A percentile compares a stretch with the other conserved stretches of the same genome.
phyloP scores from a whole-genome alignment of 2,888 invertebrate species.

The Phytoseiulus persimilis region DNA sequence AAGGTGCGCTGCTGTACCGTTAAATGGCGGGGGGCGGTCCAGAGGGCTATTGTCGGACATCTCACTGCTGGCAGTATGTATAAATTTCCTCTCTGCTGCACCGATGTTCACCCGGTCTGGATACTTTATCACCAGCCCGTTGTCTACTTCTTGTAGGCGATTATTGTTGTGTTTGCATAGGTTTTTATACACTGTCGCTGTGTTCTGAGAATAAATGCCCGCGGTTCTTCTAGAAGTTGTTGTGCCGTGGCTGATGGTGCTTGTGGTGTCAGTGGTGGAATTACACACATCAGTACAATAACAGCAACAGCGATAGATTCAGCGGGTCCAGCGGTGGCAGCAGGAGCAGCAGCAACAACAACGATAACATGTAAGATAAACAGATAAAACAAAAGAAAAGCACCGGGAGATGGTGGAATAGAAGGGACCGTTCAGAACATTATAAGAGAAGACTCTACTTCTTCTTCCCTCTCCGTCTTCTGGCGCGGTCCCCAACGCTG shows the following conservation, averaged over 20 bases:
- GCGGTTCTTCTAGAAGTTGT: not conserved
- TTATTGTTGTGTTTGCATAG: not conserved
- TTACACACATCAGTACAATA: slow-evolving; percentile 5
- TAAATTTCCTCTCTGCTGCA: not conserved
- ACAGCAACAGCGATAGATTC: not conserved
- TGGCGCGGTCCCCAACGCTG: not conserved
- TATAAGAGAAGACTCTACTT: not conserved
- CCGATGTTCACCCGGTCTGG: not conserved
- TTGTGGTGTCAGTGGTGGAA: not conserved
- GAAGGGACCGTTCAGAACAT: not conserved
- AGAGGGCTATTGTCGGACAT: not conserved
- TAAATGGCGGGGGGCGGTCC: not conserved
- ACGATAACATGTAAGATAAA: not conserved
- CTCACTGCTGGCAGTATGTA: not conserved
- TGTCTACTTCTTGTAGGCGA: not conserved
- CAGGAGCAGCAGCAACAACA: not conserved
- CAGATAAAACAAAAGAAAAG: not conserved
- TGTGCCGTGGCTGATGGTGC: not conserved
- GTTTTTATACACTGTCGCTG: not conserved
- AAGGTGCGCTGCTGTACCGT: not conserved
- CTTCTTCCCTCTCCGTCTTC: not conserved
- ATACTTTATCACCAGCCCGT: not conserved
- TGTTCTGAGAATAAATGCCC: not conserved
- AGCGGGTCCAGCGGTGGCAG: not conserved
- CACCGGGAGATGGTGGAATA: not conserved